phyloP scores from a whole-genome alignment of 2,888 invertebrate genomes.

The Meloe dianella region DNA sequence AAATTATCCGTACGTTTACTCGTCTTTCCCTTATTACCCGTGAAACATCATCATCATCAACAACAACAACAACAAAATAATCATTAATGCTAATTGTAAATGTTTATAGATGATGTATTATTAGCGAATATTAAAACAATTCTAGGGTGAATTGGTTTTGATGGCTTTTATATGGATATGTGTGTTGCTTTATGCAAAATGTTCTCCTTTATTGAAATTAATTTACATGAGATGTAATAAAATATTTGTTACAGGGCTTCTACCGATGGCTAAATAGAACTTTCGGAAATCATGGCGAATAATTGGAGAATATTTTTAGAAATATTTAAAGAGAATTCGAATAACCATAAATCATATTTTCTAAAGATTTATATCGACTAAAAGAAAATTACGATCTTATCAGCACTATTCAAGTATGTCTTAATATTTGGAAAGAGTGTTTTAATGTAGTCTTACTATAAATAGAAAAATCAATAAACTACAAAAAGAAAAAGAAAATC shows the following conservation, averaged over 20 bases:
- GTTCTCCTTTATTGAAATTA: background rate
- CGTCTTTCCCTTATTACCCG: conserved; percentile 1
- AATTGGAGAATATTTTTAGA: background rate
- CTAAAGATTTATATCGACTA: background rate
- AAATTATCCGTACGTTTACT: conserved; percentile 18
- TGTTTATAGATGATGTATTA: background rate
- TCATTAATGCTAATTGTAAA: background rate
- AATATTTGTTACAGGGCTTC: background rate
- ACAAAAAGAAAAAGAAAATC: no score
- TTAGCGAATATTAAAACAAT: conserved; percentile 1
- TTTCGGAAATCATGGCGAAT: background rate
- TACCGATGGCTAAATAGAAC: background rate
- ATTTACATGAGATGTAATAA: background rate
- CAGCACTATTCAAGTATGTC: background rate
- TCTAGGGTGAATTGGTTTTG: background rate
- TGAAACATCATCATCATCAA: conserved; percentile 9
- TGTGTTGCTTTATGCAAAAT: background rate
- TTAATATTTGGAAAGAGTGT: background rate
- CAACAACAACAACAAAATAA: background rate
- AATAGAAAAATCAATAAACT: background rate
- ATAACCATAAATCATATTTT: background rate
- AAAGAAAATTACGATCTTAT: background rate
- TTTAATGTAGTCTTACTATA: background rate
- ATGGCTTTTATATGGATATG: background rate
- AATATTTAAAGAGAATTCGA: background rate